A percentile compares a stretch with the other conserved stretches of the same genome.
Evolutionary conservation across 2,113 vertebrate genomes (phyloP).

Genomic region (Lepus europaeus): DNA sequence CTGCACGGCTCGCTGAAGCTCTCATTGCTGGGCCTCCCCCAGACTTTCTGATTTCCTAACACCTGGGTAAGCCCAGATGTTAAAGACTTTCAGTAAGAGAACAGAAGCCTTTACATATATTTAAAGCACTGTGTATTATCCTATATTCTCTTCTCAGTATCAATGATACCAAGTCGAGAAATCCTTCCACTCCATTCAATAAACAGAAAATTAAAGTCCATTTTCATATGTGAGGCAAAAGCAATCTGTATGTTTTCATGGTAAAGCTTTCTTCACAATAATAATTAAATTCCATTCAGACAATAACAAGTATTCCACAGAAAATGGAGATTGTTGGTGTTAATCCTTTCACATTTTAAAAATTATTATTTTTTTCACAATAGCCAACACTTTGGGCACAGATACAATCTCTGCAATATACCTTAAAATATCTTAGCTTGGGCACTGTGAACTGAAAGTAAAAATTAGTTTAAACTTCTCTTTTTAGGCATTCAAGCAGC

Average conservation of each 20-base stretch:
- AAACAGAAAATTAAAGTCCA: slow-evolving; percentile 35
- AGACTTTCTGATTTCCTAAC: not conserved
- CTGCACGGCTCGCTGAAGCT: not conserved
- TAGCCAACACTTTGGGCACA: not conserved
- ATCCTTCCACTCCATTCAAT: slow-evolving; percentile 44
- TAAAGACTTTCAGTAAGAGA: slow-evolving; percentile 20
- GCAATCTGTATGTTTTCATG: not conserved
- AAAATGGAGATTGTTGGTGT: not conserved
- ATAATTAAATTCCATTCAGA: not conserved
- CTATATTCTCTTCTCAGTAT: slow-evolving; percentile 23
- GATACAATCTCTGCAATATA: not conserved
- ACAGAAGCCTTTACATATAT: not conserved
- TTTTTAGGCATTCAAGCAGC: not conserved
- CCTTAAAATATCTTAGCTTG: not conserved
- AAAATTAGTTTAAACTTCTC: not conserved
- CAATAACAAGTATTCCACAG: not conserved
- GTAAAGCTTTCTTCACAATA: not conserved
- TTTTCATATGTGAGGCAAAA: not conserved
- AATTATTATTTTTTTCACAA: not conserved
- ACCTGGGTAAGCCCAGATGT: not conserved
- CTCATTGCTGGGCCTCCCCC: not conserved
- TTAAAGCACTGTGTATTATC: slow-evolving; percentile 3
- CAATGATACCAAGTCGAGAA: not conserved
- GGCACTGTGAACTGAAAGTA: not conserved
- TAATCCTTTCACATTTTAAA: not conserved